phyloP scores from a whole-genome alignment of 2,797 vertebrate species.

The Spinibarbus caldwelli region DNA sequence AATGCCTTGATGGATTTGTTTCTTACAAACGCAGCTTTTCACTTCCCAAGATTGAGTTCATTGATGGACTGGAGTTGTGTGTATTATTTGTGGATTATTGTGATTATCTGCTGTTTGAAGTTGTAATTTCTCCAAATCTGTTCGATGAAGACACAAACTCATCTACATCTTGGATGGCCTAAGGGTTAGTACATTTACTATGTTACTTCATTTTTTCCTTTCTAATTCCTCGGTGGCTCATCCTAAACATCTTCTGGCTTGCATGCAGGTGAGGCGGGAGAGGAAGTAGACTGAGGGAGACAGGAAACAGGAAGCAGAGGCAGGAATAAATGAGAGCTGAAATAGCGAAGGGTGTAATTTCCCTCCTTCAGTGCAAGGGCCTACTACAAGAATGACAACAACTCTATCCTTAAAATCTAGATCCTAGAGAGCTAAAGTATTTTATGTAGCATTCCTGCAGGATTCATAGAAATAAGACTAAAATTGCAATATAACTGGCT shows the following conservation, averaged over 20 bases:
- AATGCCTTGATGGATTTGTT: neutral
- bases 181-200: neutral
- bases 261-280: conserved; percentile 59
- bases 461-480: neutral
- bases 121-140: neutral
- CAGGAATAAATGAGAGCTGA: conserved; percentile 76
- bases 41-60: neutral
- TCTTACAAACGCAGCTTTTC: neutral
- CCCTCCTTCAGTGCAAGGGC: conserved; percentile 62
- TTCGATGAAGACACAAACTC: neutral
- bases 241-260: conserved; percentile 31
- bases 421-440: neutral
- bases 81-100: neutral
- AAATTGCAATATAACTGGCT: no score
- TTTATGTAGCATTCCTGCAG: neutral
- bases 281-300: conserved; percentile 72
- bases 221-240: conserved; percentile 21
- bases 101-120: neutral
- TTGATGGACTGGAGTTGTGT: neutral
- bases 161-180: neutral
- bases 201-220: neutral
- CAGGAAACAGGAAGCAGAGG: conserved; percentile 76
- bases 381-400: conserved; percentile 57
- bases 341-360: conserved; percentile 69
- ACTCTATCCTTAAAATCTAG: conserved; percentile 42